These are phyloP conservation scores for Cryptosula pallasiana DNA, from an alignment of 2,888 invertebrate genomes.

Conservation along the genomic window DNA sequence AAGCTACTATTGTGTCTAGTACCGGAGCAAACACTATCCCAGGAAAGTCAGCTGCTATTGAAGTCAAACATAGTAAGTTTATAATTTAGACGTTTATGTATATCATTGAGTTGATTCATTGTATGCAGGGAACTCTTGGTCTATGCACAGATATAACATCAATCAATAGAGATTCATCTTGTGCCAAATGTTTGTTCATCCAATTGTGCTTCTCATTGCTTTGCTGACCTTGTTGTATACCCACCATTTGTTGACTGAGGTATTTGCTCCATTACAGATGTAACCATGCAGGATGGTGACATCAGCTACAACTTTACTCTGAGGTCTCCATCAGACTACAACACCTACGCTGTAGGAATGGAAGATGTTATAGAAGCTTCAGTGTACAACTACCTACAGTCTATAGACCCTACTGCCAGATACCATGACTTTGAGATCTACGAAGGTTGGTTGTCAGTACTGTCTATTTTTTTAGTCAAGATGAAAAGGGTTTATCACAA, in stretches of 20 bases:
- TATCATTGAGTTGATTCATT: too few species aligned
- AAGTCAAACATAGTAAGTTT: constrained; percentile 9
- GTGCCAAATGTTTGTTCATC: too few species aligned
- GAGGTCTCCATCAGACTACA: background rate
- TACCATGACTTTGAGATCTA: constrained; percentile 5
- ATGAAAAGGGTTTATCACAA: too few species aligned
- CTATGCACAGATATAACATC: too few species aligned
- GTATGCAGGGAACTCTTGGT: too few species aligned
- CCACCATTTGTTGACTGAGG: background rate
- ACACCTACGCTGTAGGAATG: background rate
- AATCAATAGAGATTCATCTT: too few species aligned
- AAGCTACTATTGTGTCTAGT: background rate
- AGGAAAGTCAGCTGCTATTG: background rate
- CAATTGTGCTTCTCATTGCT: too few species aligned
- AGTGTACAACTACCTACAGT: background rate
- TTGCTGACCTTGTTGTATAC: background rate
- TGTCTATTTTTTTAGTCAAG: too few species aligned
- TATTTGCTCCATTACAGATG: background rate
- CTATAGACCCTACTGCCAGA: background rate
- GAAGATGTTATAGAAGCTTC: constrained; percentile 2
- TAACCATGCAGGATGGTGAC: constrained; percentile 4
- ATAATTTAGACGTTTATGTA: too few species aligned
- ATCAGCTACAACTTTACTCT: background rate
- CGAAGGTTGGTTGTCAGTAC: too few species aligned
- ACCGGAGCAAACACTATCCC: background rate